Conservation (phyloP, 2,113 vertebrate genomes). For the Colossoma macropomum region DNA sequence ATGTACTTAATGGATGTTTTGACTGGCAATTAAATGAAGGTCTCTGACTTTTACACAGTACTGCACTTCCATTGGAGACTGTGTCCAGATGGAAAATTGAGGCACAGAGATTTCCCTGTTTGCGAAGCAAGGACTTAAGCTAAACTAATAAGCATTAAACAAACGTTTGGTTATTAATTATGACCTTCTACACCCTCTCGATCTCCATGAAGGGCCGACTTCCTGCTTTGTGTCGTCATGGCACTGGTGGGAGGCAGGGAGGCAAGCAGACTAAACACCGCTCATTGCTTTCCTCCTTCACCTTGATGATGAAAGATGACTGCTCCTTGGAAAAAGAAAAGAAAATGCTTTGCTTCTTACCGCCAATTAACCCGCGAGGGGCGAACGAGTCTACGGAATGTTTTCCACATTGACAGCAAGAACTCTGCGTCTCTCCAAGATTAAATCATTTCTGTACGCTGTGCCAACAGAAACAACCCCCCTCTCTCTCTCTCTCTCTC, state of each 20-base stretch:
- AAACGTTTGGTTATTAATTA: slow-evolving; percentile 49
- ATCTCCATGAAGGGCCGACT: slow-evolving; percentile 19
- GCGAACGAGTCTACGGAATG: slow-evolving; percentile 58
- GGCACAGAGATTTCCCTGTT: slow-evolving; percentile 11
- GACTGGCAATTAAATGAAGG: too few relatives aligned
- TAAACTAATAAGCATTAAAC: slow-evolving; percentile 48
- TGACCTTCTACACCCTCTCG: slow-evolving; percentile 26
- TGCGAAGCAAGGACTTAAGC: slow-evolving; percentile 24
- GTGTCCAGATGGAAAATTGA: background rate
- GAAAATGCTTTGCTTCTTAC: slow-evolving; percentile 71
- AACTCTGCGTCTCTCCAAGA: slow-evolving; percentile 69
- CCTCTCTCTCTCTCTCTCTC: slow-evolving; percentile 68
- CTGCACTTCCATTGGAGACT: background rate
- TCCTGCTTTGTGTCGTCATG: slow-evolving; percentile 30
- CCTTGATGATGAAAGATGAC: slow-evolving; percentile 84
- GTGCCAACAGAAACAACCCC: slow-evolving; percentile 80
- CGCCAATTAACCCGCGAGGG: slow-evolving; percentile 72
- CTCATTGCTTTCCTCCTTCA: slow-evolving; percentile 83
- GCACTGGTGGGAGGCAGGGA: slow-evolving; percentile 82
- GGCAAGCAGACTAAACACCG: slow-evolving; percentile 81
- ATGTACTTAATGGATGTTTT: too few relatives aligned
- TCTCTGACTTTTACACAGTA: background rate
- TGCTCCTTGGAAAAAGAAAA: slow-evolving; percentile 74
- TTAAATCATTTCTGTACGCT: slow-evolving; percentile 77
- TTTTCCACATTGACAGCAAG: slow-evolving; percentile 71